A percentile compares a stretch with the other conserved stretches of the same genome.
Conservation (phyloP, 2,113 vertebrate species). For the Ranitomeya imitator region DNA sequence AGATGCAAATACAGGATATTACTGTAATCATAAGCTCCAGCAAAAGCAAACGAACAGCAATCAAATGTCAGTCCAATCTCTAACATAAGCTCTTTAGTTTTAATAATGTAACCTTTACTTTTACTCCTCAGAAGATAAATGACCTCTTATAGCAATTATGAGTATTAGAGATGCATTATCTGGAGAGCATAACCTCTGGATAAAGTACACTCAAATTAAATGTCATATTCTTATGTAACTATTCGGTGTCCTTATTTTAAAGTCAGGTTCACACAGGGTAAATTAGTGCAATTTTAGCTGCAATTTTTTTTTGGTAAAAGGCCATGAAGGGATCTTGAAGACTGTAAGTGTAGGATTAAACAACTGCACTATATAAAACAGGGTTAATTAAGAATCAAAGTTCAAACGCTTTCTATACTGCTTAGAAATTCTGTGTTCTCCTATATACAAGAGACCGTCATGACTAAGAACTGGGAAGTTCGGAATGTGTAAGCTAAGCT, state of each 20-base stretch:
- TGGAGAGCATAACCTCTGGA: neutral
- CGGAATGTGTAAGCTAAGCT: no score
- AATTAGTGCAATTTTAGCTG: neutral
- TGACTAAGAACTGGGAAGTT: no score
- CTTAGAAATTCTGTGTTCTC: no score
- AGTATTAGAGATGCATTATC: conserved; percentile 7
- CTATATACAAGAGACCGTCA: no score
- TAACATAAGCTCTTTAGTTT: neutral
- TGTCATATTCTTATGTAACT: neutral
- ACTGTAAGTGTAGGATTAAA: no score
- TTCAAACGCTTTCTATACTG: no score
- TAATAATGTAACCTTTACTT: neutral
- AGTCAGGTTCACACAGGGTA: neutral
- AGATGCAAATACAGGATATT: neutral
- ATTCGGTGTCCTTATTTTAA: neutral
- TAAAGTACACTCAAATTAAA: neutral
- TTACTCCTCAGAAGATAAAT: neutral
- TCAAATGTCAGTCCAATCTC: neutral
- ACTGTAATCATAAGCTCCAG: neutral
- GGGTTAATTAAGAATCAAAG: no score
- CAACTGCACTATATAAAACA: no score
- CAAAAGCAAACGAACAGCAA: neutral
- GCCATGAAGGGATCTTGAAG: no score
- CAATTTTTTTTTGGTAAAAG: no score
- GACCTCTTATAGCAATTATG: neutral